Percentiles rank a stretch among this genome's conserved stretches.
Evolutionary conservation across 2,113 vertebrate genomes (phyloP).

Genomic region (Varanus komodoensis): DNA sequence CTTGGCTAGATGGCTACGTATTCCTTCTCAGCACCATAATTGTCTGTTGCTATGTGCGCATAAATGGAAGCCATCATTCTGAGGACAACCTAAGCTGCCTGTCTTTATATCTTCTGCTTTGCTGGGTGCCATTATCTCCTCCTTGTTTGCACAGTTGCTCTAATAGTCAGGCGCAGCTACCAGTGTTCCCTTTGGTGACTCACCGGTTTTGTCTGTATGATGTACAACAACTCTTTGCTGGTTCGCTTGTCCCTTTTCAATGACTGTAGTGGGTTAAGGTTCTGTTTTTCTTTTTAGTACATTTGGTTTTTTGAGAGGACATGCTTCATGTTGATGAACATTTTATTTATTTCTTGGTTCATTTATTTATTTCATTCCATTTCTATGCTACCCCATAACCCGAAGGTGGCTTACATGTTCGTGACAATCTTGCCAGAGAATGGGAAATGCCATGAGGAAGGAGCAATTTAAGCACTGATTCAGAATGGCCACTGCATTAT

Average conservation of each 20-base stretch:
- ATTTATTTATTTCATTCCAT: no score
- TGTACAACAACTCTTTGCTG: neutral
- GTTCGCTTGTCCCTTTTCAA: neutral
- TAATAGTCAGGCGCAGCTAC: neutral
- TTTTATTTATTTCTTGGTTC: neutral
- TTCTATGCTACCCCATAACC: no score
- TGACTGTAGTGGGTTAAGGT: neutral
- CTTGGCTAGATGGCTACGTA: neutral
- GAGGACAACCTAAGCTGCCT: slow-evolving; percentile 29
- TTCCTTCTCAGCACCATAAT: slow-evolving; percentile 30
- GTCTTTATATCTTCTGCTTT: slow-evolving; percentile 53
- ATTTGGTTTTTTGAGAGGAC: neutral
- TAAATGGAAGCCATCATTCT: neutral
- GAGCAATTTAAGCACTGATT: neutral
- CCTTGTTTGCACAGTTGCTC: slow-evolving; percentile 15
- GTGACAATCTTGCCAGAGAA: rapidly evolving
- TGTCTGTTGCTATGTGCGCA: slow-evolving; percentile 7
- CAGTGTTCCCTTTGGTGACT: neutral
- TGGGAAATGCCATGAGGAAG: neutral
- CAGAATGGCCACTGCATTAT: neutral
- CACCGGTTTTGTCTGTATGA: neutral
- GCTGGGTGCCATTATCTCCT: neutral
- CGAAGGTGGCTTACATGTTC: neutral
- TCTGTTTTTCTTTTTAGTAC: neutral
- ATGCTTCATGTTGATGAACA: neutral